Conservation (phyloP, 1,140 invertebrate genomes). For the Bactericera cockerelli region DNA sequence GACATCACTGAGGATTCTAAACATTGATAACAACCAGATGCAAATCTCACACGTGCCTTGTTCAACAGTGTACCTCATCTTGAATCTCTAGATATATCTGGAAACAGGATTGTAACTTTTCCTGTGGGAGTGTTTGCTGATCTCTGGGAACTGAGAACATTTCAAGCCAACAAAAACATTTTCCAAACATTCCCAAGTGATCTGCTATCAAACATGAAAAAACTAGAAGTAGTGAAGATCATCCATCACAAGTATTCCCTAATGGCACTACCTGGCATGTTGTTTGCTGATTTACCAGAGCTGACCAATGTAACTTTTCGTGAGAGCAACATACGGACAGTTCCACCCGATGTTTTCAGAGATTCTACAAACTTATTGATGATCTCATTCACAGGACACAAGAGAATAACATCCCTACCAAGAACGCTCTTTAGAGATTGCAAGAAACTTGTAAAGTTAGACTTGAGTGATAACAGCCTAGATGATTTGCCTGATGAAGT, state of each 20-base stretch:
- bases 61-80: slow-evolving; percentile 40
- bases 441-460: neutral
- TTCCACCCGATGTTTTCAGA: neutral
- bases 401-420: neutral
- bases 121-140: slow-evolving; percentile 37
- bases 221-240: slow-evolving; percentile 1
- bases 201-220: neutral
- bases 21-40: slow-evolving; percentile 32
- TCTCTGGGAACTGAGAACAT: slow-evolving; percentile 36
- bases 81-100: slow-evolving; percentile 40
- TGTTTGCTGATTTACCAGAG: neutral
- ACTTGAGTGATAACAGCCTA: neutral
- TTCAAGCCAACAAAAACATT: slow-evolving; percentile 42
- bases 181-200: slow-evolving; percentile 38
- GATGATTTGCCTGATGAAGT: slow-evolving; percentile 4
- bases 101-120: slow-evolving; percentile 40
- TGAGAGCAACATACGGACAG: neutral
- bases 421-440: neutral
- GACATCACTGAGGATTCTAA: slow-evolving; percentile 31
- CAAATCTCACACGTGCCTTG: slow-evolving; percentile 36
- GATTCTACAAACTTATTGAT: neutral
- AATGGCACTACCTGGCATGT: neutral
- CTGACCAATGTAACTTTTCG: slow-evolving; percentile 1
- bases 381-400: neutral
- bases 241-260: slow-evolving; percentile 2